Evolutionary conservation across 2,797 vertebrate species (phyloP).

Genomic region (Scolopax bukidnonensis): DNA sequence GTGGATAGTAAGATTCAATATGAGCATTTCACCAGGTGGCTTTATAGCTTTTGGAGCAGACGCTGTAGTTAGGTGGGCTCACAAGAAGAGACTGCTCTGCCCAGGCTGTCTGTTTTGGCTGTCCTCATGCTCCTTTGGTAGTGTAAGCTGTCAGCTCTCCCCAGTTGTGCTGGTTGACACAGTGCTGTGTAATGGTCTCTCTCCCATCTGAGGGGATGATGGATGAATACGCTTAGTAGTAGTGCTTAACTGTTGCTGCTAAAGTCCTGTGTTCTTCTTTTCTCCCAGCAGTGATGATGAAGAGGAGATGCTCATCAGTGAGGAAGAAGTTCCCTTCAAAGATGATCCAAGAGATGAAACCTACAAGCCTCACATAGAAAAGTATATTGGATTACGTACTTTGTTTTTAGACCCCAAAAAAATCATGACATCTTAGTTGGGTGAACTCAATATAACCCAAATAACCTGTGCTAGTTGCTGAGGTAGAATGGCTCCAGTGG

Average conservation of each 20-base stretch:
- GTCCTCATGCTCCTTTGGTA: neutral
- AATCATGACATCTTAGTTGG: neutral
- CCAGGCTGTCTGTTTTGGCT: neutral
- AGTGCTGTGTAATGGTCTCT: neutral
- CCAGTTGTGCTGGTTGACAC: neutral
- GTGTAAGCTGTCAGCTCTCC: neutral
- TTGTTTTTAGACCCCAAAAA: neutral
- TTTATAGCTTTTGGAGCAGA: neutral
- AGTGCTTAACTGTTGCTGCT: neutral
- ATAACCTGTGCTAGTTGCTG: neutral
- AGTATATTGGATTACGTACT: slow-evolving; percentile 70
- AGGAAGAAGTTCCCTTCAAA: slow-evolving; percentile 94
- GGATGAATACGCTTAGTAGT: neutral
- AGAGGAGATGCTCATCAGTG: slow-evolving; percentile 89
- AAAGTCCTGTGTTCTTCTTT: neutral
- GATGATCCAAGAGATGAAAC: slow-evolving; percentile 96
- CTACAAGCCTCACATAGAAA: slow-evolving; percentile 92
- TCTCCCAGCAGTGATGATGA: slow-evolving; percentile 82
- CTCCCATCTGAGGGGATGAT: neutral
- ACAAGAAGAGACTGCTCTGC: neutral
- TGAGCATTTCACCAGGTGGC: neutral
- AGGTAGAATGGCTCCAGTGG: neutral
- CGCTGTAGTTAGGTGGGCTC: neutral
- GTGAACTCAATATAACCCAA: neutral
- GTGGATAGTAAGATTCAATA: neutral